These are phyloP conservation scores for Netelia virgata DNA, from an alignment of 2,888 invertebrate species.

Conservation along the genomic window DNA sequence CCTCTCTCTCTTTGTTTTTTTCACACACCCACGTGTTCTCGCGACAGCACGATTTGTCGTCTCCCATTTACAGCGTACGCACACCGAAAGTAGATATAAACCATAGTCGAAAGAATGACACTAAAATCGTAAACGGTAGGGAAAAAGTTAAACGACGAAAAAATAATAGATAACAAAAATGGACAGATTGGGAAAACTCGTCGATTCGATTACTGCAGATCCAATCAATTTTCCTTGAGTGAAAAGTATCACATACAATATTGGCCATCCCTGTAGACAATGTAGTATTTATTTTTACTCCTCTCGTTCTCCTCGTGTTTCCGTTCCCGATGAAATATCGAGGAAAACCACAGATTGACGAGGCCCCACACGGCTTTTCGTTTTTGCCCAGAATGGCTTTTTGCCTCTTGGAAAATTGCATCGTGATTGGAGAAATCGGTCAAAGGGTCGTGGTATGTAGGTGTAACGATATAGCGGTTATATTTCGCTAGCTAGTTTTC, in stretches of 20 bases:
- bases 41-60: constrained; percentile 54
- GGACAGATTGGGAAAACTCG: background rate
- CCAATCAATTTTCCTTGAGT: background rate
- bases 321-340: background rate
- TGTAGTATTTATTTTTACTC: background rate
- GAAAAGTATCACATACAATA: background rate
- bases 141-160: too few relatives aligned
- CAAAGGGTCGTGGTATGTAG: constrained; percentile 23
- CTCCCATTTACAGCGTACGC: constrained; percentile 48
- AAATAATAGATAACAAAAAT: background rate
- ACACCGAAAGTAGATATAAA: background rate
- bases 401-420: constrained; percentile 53
- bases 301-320: background rate
- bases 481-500: constrained; percentile 25
- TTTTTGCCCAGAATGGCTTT: background rate
- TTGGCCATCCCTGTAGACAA: background rate
- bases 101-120: too few relatives aligned
- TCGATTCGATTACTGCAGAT: background rate
- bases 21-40: background rate
- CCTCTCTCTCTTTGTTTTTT: background rate
- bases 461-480: constrained; percentile 1
- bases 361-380: constrained; percentile 1
- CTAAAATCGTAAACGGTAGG: too few relatives aligned
- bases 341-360: constrained; percentile 6
- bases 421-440: constrained; percentile 52